These are phyloP conservation scores for Collichthys lucidus DNA, from an alignment of 2,113 vertebrate genomes.

Conservation along the genomic window DNA sequence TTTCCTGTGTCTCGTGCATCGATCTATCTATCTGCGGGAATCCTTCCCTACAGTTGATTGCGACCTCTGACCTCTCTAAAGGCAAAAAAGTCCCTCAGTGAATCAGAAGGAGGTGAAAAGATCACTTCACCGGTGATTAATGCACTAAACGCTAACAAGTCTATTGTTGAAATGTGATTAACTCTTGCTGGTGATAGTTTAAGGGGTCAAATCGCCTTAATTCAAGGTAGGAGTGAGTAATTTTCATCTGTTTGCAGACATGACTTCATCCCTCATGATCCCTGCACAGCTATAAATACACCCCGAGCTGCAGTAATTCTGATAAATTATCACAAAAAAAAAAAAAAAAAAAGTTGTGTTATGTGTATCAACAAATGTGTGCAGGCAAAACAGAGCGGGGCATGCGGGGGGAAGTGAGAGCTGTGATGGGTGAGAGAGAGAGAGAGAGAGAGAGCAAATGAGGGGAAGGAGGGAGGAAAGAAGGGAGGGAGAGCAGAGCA, in stretches of 20 bases:
- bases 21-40: background rate
- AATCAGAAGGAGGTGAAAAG: background rate
- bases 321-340: background rate
- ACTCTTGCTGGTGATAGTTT: background rate
- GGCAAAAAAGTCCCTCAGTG: background rate
- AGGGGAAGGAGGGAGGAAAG: constrained; percentile 8
- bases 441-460: background rate
- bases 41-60: background rate
- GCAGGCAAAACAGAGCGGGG: constrained; percentile 33
- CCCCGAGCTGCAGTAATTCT: background rate
- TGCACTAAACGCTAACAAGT: background rate
- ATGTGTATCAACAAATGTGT: constrained; percentile 15
- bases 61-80: constrained; percentile 9
- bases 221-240: background rate
- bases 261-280: background rate
- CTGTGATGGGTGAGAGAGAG: constrained; percentile 18
- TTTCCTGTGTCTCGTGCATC: background rate
- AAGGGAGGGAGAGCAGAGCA: background rate
- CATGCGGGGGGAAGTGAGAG: constrained; percentile 22
- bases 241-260: background rate
- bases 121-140: background rate
- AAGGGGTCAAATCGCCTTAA: background rate
- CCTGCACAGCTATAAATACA: constrained; percentile 12
- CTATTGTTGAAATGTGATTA: background rate
- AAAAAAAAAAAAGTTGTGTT: background rate